Evolutionary conservation across 2,888 invertebrate genomes (phyloP).

Genomic region (Strigamia maritima): DNA sequence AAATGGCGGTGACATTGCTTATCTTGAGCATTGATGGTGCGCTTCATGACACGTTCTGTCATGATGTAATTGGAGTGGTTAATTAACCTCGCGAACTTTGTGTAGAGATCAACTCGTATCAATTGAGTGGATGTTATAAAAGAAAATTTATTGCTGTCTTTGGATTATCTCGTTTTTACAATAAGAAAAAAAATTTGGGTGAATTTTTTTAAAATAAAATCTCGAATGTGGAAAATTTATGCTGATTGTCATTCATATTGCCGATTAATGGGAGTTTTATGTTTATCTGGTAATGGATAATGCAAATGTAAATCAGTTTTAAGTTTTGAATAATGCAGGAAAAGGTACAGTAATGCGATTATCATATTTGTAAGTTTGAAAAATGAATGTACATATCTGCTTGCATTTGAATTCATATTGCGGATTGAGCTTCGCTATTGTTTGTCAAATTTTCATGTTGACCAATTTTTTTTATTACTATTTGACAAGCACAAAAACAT

Average conservation of each 20-base stretch:
- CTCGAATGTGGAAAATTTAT: too few relatives aligned
- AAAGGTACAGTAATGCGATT: neutral
- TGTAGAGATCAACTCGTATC: neutral
- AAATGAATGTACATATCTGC: neutral
- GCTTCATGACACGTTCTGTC: neutral
- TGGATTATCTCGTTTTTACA: neutral
- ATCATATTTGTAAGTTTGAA: neutral
- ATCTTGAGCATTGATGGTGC: neutral
- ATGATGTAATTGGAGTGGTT: neutral
- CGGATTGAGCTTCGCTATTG: neutral
- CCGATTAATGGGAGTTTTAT: too few relatives aligned
- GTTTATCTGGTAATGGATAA: too few relatives aligned
- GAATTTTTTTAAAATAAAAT: too few relatives aligned
- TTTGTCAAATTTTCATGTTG: neutral
- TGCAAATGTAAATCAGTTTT: neutral
- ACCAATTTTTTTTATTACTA: neutral
- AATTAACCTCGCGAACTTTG: slow-evolving; percentile 17
- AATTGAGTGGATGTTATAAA: neutral
- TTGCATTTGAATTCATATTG: neutral
- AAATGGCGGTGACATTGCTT: slow-evolving; percentile 7
- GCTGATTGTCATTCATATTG: too few relatives aligned
- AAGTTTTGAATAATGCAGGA: neutral
- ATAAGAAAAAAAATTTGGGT: neutral
- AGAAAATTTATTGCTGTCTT: neutral
- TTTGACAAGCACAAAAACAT: neutral